phyloP scores from a whole-genome alignment of 2,797 vertebrate species.

The Sternarchorhynchus goeldii region DNA sequence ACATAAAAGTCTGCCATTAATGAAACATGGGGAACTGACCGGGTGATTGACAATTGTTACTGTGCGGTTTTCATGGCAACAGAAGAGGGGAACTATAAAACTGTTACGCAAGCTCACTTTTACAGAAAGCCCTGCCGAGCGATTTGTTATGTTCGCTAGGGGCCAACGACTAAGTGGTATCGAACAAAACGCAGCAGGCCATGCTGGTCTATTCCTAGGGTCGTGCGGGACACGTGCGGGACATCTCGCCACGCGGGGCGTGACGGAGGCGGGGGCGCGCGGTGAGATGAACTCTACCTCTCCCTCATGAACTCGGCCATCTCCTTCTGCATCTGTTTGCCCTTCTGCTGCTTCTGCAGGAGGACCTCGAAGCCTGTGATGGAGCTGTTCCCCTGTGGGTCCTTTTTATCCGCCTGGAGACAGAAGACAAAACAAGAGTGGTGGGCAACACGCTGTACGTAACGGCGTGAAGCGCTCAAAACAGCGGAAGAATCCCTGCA shows the following conservation, averaged over 20 bases:
- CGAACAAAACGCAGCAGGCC: background rate
- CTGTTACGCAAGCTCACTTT: constrained; percentile 26
- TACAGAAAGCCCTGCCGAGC: constrained; percentile 16
- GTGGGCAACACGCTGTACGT: constrained; percentile 13
- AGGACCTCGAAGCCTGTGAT: constrained; percentile 94
- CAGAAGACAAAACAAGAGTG: constrained; percentile 50
- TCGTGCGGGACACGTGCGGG: background rate
- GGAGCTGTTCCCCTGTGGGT: constrained; percentile 86
- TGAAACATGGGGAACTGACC: constrained; percentile 59
- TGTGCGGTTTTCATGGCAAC: constrained; percentile 61
- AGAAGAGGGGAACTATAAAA: constrained; percentile 26
- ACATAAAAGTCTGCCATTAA: constrained; percentile 43
- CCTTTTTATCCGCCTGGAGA: constrained; percentile 89
- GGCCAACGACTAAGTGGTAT: background rate
- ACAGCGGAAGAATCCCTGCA: background rate
- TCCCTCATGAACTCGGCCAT: constrained; percentile 97
- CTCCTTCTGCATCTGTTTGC: constrained; percentile 98
- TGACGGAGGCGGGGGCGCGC: too few relatives aligned
- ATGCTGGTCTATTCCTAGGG: background rate
- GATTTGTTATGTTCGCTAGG: background rate
- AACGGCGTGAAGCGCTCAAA: background rate
- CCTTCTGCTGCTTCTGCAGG: constrained; percentile 96
- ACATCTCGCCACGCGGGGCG: background rate
- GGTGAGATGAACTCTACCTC: constrained; percentile 76
- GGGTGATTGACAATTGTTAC: constrained; percentile 43